Evolutionary conservation across 2,888 invertebrate species (phyloP), one percentile per base, ranked within the genome.

Genomic region (Brachypalpus laphriformis): DNA sequence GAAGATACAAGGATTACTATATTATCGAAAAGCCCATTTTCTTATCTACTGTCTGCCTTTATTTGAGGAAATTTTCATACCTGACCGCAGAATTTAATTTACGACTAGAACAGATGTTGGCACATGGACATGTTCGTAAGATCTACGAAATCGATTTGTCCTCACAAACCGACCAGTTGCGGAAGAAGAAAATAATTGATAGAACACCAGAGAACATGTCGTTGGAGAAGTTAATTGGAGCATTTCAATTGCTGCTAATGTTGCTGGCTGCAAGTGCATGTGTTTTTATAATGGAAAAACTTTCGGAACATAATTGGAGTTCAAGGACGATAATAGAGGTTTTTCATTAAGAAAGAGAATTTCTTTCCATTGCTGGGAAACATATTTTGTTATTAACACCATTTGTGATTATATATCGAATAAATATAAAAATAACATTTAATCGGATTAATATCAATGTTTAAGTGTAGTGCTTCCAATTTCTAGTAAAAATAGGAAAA

Each of bases 1-100:
- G n/a, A n/a, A n/a, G n/a, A n/a, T n/a, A n/a, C n/a, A n/a, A n/a
- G n/a, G n/a, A n/a, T n/a, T 8, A 51, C 11, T 34, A 25, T 3
- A 9, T 28, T 5, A n/a, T 9, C 9, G 3, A 31, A n/a, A 3
- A n/a, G 31, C 57, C 45, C 0, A 4, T 11, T 1, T 1, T 20
- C 0, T 0, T 8, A 5, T 0, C n/a, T 1, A 11, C 11, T 11
- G 9, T 2, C 2, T 37, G 40, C 40, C 0, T 40, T 9, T 25
- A 51, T 18, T 8, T 72, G 5, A 22, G 11, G 7, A 59, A 61
- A 7, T 51, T 22, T 20, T 72, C 71, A n/a, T 51, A 20, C 28
- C 11, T 72, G 2, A n/a, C 25, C 0, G 20, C 14, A 16, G 59
- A 40, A 28, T 49, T 72, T 1, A 25, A 61, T 7, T 8, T 7